Evolutionary conservation across 1,140 invertebrate genomes (phyloP).

Genomic region (Trachymyrmex cornetzi): DNA sequence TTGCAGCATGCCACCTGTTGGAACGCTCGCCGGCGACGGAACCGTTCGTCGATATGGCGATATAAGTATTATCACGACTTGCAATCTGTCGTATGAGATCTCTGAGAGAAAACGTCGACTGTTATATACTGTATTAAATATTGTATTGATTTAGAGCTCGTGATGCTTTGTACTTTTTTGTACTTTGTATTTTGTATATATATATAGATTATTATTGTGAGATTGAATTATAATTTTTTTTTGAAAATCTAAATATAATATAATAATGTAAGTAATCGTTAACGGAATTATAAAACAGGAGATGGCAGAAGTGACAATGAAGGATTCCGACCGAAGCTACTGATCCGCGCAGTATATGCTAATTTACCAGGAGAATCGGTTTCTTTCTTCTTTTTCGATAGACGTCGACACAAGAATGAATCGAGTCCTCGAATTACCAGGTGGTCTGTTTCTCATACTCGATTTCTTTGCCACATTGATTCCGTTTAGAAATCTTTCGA

Average conservation of each 20-base stretch:
- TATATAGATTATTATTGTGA: not conserved
- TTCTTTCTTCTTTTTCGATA: constrained; percentile 41
- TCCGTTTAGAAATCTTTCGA: constrained; percentile 4
- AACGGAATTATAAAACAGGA: not conserved
- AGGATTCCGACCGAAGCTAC: constrained; percentile 51
- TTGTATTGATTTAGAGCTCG: not conserved
- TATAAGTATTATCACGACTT: constrained; percentile 16
- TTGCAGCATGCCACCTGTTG: constrained; percentile 51
- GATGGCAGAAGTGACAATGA: constrained; percentile 70
- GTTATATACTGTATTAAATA: not conserved
- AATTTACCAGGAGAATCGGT: constrained; percentile 74
- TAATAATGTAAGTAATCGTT: constrained; percentile 1
- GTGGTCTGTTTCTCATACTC: constrained; percentile 73
- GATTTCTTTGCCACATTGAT: constrained; percentile 55
- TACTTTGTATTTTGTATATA: not conserved
- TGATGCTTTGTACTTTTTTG: not conserved
- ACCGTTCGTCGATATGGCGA: constrained; percentile 17
- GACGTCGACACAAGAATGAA: constrained; percentile 78
- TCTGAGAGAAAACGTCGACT: not conserved
- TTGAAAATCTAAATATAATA: not conserved
- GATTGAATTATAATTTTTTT: not conserved
- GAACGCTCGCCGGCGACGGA: constrained; percentile 31
- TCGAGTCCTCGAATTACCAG: constrained; percentile 75
- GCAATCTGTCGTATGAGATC: constrained; percentile 33
- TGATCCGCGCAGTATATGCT: constrained; percentile 73